Base-by-base conservation (phyloP, 2,888 invertebrate genomes). In the Agriotes lineatus region DNA sequence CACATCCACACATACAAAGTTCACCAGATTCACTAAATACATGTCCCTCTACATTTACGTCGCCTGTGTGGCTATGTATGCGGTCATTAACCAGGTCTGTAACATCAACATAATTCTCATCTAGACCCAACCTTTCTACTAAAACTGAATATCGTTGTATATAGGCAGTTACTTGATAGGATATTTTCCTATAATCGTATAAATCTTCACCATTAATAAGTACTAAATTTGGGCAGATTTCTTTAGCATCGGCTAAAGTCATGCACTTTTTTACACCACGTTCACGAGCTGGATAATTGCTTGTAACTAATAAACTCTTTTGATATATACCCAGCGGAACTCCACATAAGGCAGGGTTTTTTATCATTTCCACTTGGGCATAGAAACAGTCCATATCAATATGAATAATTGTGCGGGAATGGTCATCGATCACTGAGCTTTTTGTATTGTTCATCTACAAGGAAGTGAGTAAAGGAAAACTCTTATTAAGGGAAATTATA, bases 331-430 rank as follows among this genome's bases (percentile, higher is more conserved):
- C 95, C 72, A 95, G 83, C 22, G 94, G 93, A 75, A 89, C 87
- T 60, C 85, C 85, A 71, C 88, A 86, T 60, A 93, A 83, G 76
- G 89, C 86, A 1, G 93, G 93, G 81, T 92, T 89, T 74, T 89
- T 88, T 65, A 92, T 82, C 88, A 92, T 93, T 85, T 95, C 94
- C 73, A 95, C 93, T 87, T 95, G 94, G 69, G 94, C 94, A 85
- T 94, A 95, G 85, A 93, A 95, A 82, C 91, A 94, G 82, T 95
- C 94, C 81, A 94, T 87, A 81, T 95, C 94, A 77, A 95, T 86
- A 82, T 94, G 94, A 78, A 95, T 88, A 75, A 95, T 92, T 70
- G 89, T 89, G 78, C 89, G 89, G 60, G 88, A 85, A 83, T 94
- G 94, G 72, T 83, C 78, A 35, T 82, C 79, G n/a, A n/a, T n/a